These are phyloP conservation scores for Siderastrea radians DNA, from an alignment of 92 coral and sea anemone genomes.

Conservation along the genomic window DNA sequence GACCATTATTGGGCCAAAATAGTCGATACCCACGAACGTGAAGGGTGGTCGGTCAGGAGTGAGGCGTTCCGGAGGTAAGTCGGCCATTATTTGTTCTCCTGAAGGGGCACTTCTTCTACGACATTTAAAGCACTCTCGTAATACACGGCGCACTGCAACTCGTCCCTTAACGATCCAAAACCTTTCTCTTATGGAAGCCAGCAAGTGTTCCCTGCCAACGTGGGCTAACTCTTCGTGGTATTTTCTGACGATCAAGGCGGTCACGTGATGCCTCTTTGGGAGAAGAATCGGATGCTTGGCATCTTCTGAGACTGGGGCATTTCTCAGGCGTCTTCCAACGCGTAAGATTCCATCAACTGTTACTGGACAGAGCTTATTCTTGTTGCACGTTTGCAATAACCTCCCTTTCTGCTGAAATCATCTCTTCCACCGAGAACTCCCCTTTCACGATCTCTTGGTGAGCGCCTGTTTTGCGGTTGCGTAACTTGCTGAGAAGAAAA, in stretches of 20 bases:
- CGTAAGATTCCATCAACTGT: constrained; percentile 30
- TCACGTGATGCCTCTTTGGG: constrained; percentile 37
- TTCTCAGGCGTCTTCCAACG: constrained; percentile 59
- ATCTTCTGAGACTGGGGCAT: constrained; percentile 32
- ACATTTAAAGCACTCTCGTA: constrained; percentile 40
- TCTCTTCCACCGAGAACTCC: neutral
- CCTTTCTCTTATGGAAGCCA: constrained; percentile 30
- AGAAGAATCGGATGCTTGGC: constrained; percentile 45
- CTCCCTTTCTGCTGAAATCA: constrained; percentile 3
- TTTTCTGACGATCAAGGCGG: constrained; percentile 21
- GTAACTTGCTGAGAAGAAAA: neutral
- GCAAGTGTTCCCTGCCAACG: constrained; percentile 46
- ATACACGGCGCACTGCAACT: constrained; percentile 54
- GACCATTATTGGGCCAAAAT: constrained; percentile 50
- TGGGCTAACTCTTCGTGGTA: constrained; percentile 48
- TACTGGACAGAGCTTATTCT: neutral
- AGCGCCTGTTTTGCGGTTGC: neutral
- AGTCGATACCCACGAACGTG: constrained; percentile 48
- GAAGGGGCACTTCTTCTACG: constrained; percentile 1
- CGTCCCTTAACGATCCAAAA: constrained; percentile 58
- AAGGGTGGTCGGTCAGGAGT: constrained; percentile 43
- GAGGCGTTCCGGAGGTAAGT: constrained; percentile 34
- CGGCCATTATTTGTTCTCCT: constrained; percentile 45
- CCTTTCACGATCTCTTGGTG: neutral
- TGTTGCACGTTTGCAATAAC: constrained; percentile 6